Percentiles rank a stretch among this genome's conserved stretches.
phyloP scores from a whole-genome alignment of 2,113 vertebrate genomes.

The Micromys minutus region DNA sequence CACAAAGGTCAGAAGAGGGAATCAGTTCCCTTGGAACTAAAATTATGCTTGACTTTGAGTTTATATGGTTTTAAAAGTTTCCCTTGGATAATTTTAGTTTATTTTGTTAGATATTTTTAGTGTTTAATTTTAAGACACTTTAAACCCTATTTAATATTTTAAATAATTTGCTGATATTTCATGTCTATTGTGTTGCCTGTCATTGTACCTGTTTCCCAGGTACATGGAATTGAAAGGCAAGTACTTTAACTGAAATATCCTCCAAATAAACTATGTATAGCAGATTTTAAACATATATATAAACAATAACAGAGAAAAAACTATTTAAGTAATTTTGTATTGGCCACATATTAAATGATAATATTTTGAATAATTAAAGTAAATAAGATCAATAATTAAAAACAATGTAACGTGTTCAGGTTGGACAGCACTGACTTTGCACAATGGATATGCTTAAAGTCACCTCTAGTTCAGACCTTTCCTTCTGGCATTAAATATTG shows the following conservation, averaged over 20 bases:
- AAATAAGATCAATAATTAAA: neutral
- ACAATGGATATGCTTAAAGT: neutral
- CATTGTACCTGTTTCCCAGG: neutral
- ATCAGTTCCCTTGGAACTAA: neutral
- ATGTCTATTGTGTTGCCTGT: neutral
- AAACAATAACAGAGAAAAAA: neutral
- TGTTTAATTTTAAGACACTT: neutral
- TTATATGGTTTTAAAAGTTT: neutral
- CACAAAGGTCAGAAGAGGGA: neutral
- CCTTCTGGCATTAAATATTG: neutral
- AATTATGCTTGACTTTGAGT: neutral
- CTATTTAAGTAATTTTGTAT: neutral
- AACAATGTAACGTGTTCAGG: neutral
- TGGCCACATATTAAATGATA: neutral
- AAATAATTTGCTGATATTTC: neutral
- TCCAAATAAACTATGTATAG: neutral
- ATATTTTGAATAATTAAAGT: neutral
- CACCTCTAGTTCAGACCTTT: slow-evolving; percentile 4
- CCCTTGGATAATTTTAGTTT: neutral
- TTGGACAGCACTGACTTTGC: neutral
- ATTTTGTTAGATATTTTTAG: neutral
- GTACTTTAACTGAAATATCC: neutral
- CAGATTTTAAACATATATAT: neutral
- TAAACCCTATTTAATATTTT: neutral
- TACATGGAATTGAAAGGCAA: neutral